Evolutionary conservation across 92 coral and sea anemone genomes (phyloP), one percentile per base, ranked within the genome.

Genomic region (Actinostola sp.): DNA sequence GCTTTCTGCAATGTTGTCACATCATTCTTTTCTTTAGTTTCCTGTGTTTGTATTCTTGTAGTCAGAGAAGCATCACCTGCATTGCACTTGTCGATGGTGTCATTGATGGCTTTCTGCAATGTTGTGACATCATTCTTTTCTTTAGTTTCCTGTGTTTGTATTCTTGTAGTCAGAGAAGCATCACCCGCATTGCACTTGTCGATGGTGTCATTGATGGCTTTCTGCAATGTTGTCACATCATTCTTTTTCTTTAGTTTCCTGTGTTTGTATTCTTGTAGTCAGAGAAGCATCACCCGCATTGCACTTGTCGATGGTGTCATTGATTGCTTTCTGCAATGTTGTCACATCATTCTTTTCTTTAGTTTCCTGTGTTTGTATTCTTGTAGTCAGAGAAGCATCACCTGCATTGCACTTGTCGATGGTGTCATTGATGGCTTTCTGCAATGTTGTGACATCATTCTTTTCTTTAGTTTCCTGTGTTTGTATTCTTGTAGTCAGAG

Each of bases 171-270:
- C 42, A 36, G 11, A 4, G 42, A 4, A 36, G 42, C 42, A 36
- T 36, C 42, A 36, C 24, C 54, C 3, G 54, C 20, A 14, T 48
- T 48, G 15, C 61, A 23, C 61, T 23, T 23, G 0, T 55, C 61
- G 8, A 55, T 23, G 34, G 61, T 55, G 61, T 55, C 61, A 55
- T 55, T 55, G 17, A 55, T 55, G 61, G 61, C 39, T 33, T 55
- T 55, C 34, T 55, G 31, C 17, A 55, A 31, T 8, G 1, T 28
- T 7, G 26, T 24, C 32, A 55, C 33, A 15, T 55, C 61, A 11
- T 9, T 24, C 33, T n/a, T 55, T 10, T 27, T 55, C 61, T 24
- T 55, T 55, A 5, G 0, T 0, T 12, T 55, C 34, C 26, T 48
- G 54, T 6, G 24, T n/a, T n/a, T 48, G 3, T n/a, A 48, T 4